phyloP scores from a whole-genome alignment of 2,113 vertebrate species.

The Eleginops maclovinus region DNA sequence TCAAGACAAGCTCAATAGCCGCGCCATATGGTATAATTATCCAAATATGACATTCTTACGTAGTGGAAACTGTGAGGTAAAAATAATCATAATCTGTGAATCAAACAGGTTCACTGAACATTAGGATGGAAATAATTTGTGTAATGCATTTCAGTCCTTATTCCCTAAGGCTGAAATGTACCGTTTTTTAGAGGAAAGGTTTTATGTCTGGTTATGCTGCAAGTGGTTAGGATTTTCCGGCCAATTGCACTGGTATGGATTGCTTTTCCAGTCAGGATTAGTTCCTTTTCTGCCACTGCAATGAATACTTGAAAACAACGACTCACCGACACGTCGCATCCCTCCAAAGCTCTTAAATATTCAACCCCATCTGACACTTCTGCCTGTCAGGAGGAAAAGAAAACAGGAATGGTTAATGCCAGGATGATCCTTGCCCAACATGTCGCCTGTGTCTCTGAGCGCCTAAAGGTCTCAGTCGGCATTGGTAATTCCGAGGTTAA shows the following conservation, averaged over 20 bases:
- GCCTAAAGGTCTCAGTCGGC: constrained; percentile 18
- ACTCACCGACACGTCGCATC: constrained; percentile 58
- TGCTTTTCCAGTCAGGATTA: constrained; percentile 57
- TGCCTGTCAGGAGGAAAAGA: constrained; percentile 43
- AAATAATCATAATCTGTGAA: constrained; percentile 6
- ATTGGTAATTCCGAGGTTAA: constrained; percentile 18
- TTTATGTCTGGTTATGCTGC: constrained; percentile 37
- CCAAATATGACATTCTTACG: constrained; percentile 12
- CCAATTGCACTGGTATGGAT: constrained; percentile 39
- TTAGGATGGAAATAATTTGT: constrained; percentile 54
- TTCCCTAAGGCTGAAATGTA: constrained; percentile 43
- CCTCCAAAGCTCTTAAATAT: constrained; percentile 49
- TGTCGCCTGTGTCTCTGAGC: constrained; percentile 28
- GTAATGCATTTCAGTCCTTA: constrained; percentile 35
- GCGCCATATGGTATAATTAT: not conserved
- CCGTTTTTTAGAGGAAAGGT: constrained; percentile 44
- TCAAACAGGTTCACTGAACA: constrained; percentile 42
- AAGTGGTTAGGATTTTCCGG: constrained; percentile 49
- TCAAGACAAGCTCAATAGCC: not conserved
- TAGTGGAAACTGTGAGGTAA: constrained; percentile 8
- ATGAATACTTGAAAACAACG: constrained; percentile 25
- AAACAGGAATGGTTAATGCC: constrained; percentile 30
- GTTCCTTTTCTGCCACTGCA: constrained; percentile 49
- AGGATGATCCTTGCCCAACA: constrained; percentile 33
- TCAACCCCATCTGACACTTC: constrained; percentile 51